Percentiles rank a stretch among this genome's conserved stretches.
Conservation (phyloP, 2,888 invertebrate species). For the Neocrepidodera transversa region DNA sequence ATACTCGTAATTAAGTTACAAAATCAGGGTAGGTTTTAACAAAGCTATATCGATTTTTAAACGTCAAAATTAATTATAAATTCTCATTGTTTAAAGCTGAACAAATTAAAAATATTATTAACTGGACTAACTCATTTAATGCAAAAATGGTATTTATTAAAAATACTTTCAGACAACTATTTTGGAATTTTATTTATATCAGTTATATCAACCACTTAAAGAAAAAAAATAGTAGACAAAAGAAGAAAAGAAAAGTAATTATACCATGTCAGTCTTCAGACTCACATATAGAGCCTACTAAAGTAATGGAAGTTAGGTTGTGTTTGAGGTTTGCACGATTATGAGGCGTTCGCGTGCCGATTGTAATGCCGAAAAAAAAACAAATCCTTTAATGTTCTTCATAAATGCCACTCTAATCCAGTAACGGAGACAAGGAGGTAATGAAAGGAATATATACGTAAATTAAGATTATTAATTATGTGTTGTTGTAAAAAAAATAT, state of each 20-base stretch:
- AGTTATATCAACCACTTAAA: background rate
- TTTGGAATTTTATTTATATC: too few relatives aligned
- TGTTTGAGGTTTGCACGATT: constrained; percentile 33
- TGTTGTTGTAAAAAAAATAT: too few relatives aligned
- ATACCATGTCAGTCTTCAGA: constrained; percentile 12
- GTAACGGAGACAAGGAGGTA: background rate
- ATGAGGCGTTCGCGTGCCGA: constrained; percentile 34
- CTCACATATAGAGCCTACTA: background rate
- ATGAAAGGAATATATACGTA: background rate
- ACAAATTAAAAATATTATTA: too few relatives aligned
- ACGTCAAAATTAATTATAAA: too few relatives aligned
- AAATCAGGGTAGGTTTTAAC: too few relatives aligned
- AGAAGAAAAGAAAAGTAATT: constrained; percentile 10
- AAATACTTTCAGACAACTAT: too few relatives aligned
- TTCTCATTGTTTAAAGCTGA: too few relatives aligned
- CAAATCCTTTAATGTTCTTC: constrained; percentile 31
- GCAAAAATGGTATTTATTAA: too few relatives aligned
- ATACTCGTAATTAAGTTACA: too few relatives aligned
- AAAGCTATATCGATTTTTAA: too few relatives aligned
- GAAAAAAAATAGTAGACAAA: background rate
- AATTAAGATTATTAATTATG: too few relatives aligned
- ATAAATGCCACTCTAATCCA: constrained; percentile 24
- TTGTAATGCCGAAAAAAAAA: constrained; percentile 22
- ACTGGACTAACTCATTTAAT: too few relatives aligned
- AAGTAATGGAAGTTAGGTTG: constrained; percentile 20